Evolutionary conservation across 2,888 invertebrate genomes (phyloP).

Genomic region (Microctonus brassicae): DNA sequence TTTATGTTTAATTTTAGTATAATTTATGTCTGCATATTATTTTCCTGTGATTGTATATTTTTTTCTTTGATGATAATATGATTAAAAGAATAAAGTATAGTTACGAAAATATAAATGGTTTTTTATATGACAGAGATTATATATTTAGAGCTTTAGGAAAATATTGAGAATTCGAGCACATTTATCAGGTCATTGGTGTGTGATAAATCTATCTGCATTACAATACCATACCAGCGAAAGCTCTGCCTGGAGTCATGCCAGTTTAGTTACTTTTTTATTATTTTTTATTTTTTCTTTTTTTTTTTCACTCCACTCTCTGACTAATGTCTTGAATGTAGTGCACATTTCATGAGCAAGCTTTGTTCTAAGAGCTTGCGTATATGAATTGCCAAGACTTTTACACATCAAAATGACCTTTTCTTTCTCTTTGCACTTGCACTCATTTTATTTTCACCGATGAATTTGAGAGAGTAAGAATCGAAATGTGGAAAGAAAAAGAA

Average conservation of each 20-base stretch:
- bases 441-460: slow-evolving; percentile 2
- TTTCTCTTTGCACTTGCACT: not conserved
- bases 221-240: slow-evolving; percentile 33
- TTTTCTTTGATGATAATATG: too few relatives aligned
- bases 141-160: not conserved
- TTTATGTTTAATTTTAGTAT: not conserved
- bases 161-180: slow-evolving; percentile 1
- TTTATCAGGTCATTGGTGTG: slow-evolving; percentile 56
- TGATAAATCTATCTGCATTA: slow-evolving; percentile 25
- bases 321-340: slow-evolving; percentile 12
- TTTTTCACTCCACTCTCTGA: not conserved
- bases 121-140: too few relatives aligned
- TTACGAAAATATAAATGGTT: too few relatives aligned
- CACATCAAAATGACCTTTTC: slow-evolving; percentile 8
- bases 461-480: slow-evolving; percentile 10
- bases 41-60: not conserved
- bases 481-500: not conserved
- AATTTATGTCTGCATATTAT: not conserved
- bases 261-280: slow-evolving; percentile 47
- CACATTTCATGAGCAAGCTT: slow-evolving; percentile 42
- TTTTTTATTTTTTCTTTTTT: slow-evolving; percentile 40
- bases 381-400: not conserved
- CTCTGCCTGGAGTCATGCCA: slow-evolving; percentile 55
- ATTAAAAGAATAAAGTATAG: too few relatives aligned
- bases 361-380: slow-evolving; percentile 48